Conservation (phyloP, 2,797 vertebrate genomes). For the Micromesistius poutassou region DNA sequence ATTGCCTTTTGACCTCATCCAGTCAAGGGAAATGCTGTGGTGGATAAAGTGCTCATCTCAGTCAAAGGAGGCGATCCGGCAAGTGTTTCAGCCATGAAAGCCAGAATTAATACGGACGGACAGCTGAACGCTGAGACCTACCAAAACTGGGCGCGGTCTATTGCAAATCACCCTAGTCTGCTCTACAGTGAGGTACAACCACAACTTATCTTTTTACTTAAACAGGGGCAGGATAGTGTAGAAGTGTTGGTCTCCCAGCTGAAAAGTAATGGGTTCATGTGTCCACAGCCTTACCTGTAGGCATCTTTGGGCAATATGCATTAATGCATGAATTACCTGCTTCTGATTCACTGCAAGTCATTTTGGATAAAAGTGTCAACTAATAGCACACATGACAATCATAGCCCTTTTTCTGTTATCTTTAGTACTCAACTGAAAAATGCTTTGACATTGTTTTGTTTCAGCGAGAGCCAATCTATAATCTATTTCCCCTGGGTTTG, state of each 20-base stretch:
- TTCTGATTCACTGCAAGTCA: background rate
- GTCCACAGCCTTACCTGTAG: background rate
- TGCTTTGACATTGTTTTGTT: background rate
- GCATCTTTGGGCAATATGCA: background rate
- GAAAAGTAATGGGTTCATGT: background rate
- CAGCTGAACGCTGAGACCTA: conserved; percentile 67
- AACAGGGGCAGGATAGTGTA: too few species aligned
- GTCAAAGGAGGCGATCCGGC: conserved; percentile 77
- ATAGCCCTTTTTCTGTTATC: background rate
- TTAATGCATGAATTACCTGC: background rate
- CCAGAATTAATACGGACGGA: conserved; percentile 56
- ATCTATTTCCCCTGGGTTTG: conserved; percentile 77
- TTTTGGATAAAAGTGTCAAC: background rate
- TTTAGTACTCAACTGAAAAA: background rate
- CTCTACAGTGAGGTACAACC: conserved; percentile 76
- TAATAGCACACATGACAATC: background rate
- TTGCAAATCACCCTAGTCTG: conserved; percentile 74
- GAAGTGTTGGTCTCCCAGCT: background rate
- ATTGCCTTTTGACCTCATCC: background rate
- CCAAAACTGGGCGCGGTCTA: conserved; percentile 75
- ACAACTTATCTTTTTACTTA: background rate
- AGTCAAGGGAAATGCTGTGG: conserved; percentile 37
- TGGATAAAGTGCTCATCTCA: conserved; percentile 78
- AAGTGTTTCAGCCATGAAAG: conserved; percentile 70
- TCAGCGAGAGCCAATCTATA: conserved; percentile 81